phyloP scores from a whole-genome alignment of 2,113 vertebrate genomes.

The Myrmophylax atrothorax region DNA sequence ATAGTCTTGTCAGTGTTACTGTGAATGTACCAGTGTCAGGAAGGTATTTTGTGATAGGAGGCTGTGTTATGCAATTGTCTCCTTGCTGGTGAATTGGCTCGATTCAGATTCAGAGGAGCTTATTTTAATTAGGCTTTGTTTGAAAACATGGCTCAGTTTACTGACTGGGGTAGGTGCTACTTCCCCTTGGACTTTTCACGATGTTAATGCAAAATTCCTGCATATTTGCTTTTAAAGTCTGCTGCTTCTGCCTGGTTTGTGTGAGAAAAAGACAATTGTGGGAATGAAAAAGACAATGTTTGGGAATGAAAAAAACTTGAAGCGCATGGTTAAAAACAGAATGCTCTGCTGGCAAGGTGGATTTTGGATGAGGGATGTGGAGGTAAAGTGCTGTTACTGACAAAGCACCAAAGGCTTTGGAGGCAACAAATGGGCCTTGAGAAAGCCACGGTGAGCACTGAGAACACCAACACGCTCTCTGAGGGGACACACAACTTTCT shows the following conservation, averaged over 20 bases:
- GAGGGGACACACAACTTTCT: background rate
- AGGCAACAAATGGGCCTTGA: background rate
- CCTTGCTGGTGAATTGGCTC: slow-evolving; percentile 21
- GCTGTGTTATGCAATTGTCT: slow-evolving; percentile 31
- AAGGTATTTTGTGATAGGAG: background rate
- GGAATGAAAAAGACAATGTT: background rate
- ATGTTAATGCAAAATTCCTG: background rate
- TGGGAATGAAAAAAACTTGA: background rate
- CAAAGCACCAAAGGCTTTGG: rapidly evolving
- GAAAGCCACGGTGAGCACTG: background rate
- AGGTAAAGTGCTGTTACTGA: background rate
- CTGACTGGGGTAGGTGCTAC: slow-evolving; percentile 21
- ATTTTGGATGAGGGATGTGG: background rate
- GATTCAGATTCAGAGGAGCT: slow-evolving; percentile 20
- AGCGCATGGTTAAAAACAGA: background rate
- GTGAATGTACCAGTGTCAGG: background rate
- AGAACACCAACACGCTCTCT: background rate
- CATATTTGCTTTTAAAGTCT: background rate
- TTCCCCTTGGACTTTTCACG: background rate
- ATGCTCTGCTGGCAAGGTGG: background rate
- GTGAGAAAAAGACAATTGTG: background rate
- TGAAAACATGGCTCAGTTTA: slow-evolving; percentile 39
- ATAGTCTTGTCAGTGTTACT: background rate
- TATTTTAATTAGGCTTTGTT: slow-evolving; percentile 60
- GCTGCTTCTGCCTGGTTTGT: background rate